These are phyloP conservation scores for Sisor rabdophorus DNA, from an alignment of 2,113 vertebrate genomes.

Conservation along the genomic window DNA sequence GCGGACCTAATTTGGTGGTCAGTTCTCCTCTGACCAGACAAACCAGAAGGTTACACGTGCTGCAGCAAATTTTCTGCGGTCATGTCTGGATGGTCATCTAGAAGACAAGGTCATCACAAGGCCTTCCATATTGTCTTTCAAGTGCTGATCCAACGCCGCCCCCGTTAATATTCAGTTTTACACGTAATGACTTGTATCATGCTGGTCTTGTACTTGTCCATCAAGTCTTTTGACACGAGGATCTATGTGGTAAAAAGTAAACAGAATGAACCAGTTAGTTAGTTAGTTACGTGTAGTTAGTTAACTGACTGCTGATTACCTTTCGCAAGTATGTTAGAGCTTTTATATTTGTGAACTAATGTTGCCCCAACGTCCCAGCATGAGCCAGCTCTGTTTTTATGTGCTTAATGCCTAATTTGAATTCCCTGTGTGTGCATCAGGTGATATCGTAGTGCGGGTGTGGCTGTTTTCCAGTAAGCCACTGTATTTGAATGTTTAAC, in stretches of 20 bases:
- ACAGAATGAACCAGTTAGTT: conserved; percentile 7
- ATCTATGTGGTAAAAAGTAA: background rate
- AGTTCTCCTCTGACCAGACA: too few relatives aligned
- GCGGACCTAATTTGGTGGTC: too few relatives aligned
- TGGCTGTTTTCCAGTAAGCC: background rate
- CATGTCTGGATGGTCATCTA: too few relatives aligned
- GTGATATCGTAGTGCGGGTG: background rate
- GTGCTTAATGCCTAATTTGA: background rate
- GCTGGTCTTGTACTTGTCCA: background rate
- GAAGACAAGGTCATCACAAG: too few relatives aligned
- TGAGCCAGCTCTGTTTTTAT: background rate
- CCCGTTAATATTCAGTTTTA: too few relatives aligned
- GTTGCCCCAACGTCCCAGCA: background rate
- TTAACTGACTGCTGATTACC: background rate
- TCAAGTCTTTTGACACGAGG: background rate
- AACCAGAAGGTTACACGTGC: too few relatives aligned
- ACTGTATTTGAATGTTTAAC: conserved; percentile 13
- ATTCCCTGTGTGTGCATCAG: conserved; percentile 3
- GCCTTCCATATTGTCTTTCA: too few relatives aligned
- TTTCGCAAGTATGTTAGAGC: background rate
- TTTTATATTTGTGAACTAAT: background rate
- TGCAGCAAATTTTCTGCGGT: too few relatives aligned
- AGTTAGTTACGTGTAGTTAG: background rate
- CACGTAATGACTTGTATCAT: too few relatives aligned
- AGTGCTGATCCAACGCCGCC: too few relatives aligned